A percentile compares a stretch with the other conserved stretches of the same genome.
Evolutionary conservation across 1,140 invertebrate genomes (phyloP).

Genomic region (Chionoecetes opilio): DNA sequence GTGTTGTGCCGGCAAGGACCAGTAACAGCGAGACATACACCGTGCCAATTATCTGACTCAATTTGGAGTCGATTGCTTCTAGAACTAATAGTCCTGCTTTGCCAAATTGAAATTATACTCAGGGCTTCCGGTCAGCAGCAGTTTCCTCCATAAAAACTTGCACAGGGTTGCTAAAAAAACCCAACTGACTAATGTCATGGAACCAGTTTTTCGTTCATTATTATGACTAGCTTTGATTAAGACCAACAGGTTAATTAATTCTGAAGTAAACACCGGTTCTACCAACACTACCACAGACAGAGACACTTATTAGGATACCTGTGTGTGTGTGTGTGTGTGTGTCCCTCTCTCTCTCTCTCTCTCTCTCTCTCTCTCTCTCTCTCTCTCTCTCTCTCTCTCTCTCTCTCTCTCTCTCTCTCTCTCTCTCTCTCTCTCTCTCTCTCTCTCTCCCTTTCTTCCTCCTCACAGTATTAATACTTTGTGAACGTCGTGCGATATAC

Average conservation of each 20-base stretch:
- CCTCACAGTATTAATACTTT: too few relatives aligned
- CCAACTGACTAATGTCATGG: too few relatives aligned
- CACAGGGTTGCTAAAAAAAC: neutral
- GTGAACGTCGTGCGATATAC: too few relatives aligned
- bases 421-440: too few relatives aligned
- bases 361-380: neutral
- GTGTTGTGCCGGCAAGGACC: neutral
- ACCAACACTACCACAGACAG: neutral
- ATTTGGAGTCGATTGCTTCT: conserved; percentile 28
- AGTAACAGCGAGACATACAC: neutral
- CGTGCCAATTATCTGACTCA: neutral
- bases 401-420: too few relatives aligned
- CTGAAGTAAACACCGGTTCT: neutral
- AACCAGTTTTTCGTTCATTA: neutral
- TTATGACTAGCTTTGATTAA: neutral
- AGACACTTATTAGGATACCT: neutral
- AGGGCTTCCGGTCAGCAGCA: neutral
- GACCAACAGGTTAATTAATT: neutral
- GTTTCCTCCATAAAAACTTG: neutral
- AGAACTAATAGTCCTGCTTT: neutral
- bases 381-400: too few relatives aligned
- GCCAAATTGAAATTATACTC: neutral
- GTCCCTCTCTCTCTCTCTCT: neutral
- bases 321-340: conserved; percentile 27
- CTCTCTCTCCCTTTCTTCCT: too few relatives aligned